Conservation (phyloP, 1,140 invertebrate species). For the Pissodes strobi region DNA sequence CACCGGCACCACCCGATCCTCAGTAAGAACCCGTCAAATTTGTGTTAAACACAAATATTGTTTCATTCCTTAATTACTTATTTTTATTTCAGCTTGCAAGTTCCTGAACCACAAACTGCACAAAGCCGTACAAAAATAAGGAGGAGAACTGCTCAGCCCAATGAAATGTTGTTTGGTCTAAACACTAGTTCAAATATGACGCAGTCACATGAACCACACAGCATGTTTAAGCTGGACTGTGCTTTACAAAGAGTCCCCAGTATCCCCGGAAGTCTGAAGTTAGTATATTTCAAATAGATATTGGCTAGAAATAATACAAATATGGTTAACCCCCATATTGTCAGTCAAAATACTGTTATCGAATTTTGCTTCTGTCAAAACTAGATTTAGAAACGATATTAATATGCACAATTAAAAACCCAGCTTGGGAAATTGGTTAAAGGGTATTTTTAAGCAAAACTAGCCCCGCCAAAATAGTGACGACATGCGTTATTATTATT, state of each 20-base stretch:
- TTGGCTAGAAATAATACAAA: no score
- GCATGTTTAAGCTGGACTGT: slow-evolving; percentile 37
- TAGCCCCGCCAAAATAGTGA: no score
- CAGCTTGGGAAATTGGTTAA: no score
- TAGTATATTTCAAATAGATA: slow-evolving; percentile 52
- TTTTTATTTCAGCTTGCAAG: slow-evolving; percentile 27
- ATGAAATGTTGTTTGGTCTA: slow-evolving; percentile 70
- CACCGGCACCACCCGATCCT: slow-evolving; percentile 46
- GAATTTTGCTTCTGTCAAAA: no score
- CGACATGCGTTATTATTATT: no score
- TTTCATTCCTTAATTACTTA: no score
- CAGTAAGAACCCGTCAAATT: no score
- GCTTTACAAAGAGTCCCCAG: slow-evolving; percentile 71
- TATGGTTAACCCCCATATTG: no score
- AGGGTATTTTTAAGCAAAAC: no score
- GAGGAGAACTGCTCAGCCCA: slow-evolving; percentile 66
- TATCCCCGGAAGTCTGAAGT: slow-evolving; percentile 69
- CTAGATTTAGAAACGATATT: no score
- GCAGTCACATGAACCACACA: slow-evolving; percentile 37
- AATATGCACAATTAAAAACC: no score
- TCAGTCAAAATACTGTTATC: no score
- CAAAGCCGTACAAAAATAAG: slow-evolving; percentile 63
- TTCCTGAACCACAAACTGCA: slow-evolving; percentile 42
- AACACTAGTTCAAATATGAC: slow-evolving; percentile 40
- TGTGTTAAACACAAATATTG: slow-evolving; percentile 2